Base-by-base conservation (phyloP, 2,888 invertebrate genomes). In the Amitus sp. region DNA sequence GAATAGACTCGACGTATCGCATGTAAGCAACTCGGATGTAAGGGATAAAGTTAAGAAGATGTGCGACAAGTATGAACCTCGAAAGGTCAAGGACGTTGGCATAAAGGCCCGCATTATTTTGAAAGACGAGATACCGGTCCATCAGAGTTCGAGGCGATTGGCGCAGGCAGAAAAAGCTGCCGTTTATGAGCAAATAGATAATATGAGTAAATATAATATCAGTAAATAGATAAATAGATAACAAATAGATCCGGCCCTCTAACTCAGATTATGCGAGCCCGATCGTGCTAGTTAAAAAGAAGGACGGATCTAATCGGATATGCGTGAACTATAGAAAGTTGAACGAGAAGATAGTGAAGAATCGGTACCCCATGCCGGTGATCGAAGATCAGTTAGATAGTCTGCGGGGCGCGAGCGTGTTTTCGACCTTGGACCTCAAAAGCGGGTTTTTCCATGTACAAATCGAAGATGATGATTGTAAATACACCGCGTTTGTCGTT, bases 391-490 rank as follows among this genome's bases (percentile, higher is more conserved):
- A 63, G 13, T 20, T 68, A 18, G 72, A 72, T 43, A 47, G 56
- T 9, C 62, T 67, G 10, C 59, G 65, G 10, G 48, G 15, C 5
- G 58, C 66, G 0, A 47, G 12, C 7, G 56, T 65, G 3, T 61
- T 71, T 12, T 70, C 59, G 13, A 67, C 64, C 0, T 15, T 74
- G 0, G 72, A 74, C 23, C 39, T 71, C 1, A 53, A 62, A 17
- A 66, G 72, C 23, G 72, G 72, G 13, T 72, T 73, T 47, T 72
- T 69, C n/a, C 71, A 73, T 47, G 71, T 73, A 6, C 40, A 54
- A 0, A 33, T 75, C 1, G 58, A 53, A 0, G 62, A 70, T 9
- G 23, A 57, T 1, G 70, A 71, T 28, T 9, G 37, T 0, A 66
- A 68, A 28, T 72, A 66, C 23, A 73, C 73, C 0, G 58, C 72